Evolutionary conservation across 2,797 vertebrate species (phyloP), one percentile per base, ranked within the genome.

Genomic region (Mastacembelus armatus): DNA sequence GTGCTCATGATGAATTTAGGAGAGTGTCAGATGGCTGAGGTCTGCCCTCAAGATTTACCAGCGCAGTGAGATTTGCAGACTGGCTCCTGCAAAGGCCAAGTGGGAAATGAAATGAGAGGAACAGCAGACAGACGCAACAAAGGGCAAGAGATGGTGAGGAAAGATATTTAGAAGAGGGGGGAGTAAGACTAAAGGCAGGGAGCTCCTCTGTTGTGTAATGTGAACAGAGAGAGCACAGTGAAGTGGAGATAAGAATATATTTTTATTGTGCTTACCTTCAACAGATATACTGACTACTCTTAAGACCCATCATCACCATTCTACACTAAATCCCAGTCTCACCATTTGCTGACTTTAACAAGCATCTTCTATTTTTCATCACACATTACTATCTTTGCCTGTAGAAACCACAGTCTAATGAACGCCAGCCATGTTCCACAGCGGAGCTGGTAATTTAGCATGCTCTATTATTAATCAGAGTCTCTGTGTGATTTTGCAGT

Each of bases 391-490:
- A 49, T 80, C 78, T 81, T 56, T 60, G 40, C 65, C 72, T 18
- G 60, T 66, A 70, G 70, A 78, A 84, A 75, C 40, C 16, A 3
- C 65, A 35, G 60, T 75, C 68, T 89, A 81, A 87, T 78, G 77
- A 86, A 74, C 5, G 21, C 26, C 2, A 30, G 72, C 66, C 79
- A 57, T 36, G 66, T 78, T 88, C 65, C 78, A 62, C 73, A 77
- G 77, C 18, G 38, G 66, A 49, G 79, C 67, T 64, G 67, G 40
- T 88, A 62, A 90, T 91, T 90, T 81, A 77, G 52, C 76, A 30
- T 40, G 79, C 78, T 89, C 74, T 82, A 86, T 89, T 91, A 92
- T 91, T 91, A 85, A 91, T 90, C 80, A 87, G 74, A 83, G 74
- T 83, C 82, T 85, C 86, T 80, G 81, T 85, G 86, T 86, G 87